Base-by-base conservation (phyloP, 1,140 invertebrate species). In the Drosophila mayri region DNA sequence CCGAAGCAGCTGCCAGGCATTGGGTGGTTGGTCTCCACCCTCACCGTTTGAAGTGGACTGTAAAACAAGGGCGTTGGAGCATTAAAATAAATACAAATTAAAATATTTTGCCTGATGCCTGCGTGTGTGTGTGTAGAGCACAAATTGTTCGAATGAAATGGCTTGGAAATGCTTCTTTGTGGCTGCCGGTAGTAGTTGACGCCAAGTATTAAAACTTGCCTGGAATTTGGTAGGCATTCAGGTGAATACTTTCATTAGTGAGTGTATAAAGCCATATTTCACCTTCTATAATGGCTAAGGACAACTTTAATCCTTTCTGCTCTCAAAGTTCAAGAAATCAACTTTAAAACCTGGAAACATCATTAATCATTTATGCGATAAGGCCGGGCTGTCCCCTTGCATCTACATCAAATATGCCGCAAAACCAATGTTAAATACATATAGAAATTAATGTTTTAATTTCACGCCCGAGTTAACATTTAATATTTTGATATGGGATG, bases 1-100 rank as follows among this genome's bases (percentile, higher is more conserved):
- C 54, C 44, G 58, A 40, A 68, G 46, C 38, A 63, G 54, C 22
- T 37, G 52, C 30, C 20, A n/a, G n/a, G 50, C 35, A 38, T 38
- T 25, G 38, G 28, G 35, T 30, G 20, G 40, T 44, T 11, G 10
- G 16, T 30, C 44, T 10, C 54, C 35, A 25, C 38, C 30, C 43
- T 28, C 64, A 63, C 14, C 50, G 18, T 72, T 79, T 72, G 67
- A 79, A 79, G 84, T 83, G 84, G 84, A 57, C 72, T 78, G 70
- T 54, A 47, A 61, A 59, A 79, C 57, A 47, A 28, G 74, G 58
- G 84, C 85, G 84, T 87, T 90, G 76, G 57, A 84, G 80, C 84
- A 87, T 87, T 87, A 90, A 87, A 87, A 84, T 90, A 90, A 87
- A 87, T 88, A 90, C 80, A 87, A 87, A 87, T 87, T 87, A 84